Evolutionary conservation across 2,797 vertebrate species (phyloP), one percentile per base, ranked within the genome.

Genomic region (Ceyx erithaca): DNA sequence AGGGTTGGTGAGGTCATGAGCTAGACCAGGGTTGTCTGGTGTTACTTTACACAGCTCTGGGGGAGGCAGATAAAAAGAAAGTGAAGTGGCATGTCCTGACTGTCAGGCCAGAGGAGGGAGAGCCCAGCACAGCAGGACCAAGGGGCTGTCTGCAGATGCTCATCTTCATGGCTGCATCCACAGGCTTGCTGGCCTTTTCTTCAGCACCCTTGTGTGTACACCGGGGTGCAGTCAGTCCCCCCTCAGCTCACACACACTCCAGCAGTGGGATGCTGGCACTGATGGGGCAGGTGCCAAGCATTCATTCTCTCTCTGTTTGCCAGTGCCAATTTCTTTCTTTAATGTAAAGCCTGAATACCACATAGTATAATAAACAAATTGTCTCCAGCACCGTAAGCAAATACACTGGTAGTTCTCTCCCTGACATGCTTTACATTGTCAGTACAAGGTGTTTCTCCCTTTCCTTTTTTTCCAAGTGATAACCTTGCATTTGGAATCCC

Each of bases 191-290:
- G 82, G 71, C 26, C 21, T 43, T 28, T 14, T 76, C 41, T 80
- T 64, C 46, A 31, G 5, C 0, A 0, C 9, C 71, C 28, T 15
- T 3, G 2, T 33, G 6, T 51, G 1, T 75, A 23, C 17, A 41
- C 13, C 31, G 9, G 8, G 6, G 7, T 69, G 19, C 41, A 83
- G 18, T 33, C 35, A 61, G 26, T 71, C 37, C 19, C 22, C 41
- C 46, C 82, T 9, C 1, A 1, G 15, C 54, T 72, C 51, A 30
- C 18, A 12, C 16, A 1, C 3, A 0, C 52, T 82, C 23, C 33
- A 77, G 37, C 51, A 54, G n/a, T 49, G 37, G 31, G 10, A 52
- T 2, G 0, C 61, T 71, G 48, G 26, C 30, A 63, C 13, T 35
- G 76, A 57, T 48, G 41, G 26, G 35, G 49, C 76, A 81, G 15